These are phyloP conservation scores for Chrysodeixis includens DNA, from an alignment of 2,888 invertebrate genomes.

Conservation along the genomic window DNA sequence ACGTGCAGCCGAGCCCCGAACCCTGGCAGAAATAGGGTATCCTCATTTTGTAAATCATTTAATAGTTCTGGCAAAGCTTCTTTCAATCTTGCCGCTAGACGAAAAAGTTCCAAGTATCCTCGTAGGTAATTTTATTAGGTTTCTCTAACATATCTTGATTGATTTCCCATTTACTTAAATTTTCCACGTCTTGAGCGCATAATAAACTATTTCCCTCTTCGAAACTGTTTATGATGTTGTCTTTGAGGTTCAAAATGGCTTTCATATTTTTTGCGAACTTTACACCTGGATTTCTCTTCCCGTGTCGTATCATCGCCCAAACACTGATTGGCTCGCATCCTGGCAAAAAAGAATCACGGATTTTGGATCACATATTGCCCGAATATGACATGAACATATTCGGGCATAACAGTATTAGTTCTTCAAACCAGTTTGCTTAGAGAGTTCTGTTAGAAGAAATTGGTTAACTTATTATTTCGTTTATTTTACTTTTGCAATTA, in stretches of 20 bases:
- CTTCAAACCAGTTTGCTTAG: no score
- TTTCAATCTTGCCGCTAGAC: slow-evolving; percentile 82
- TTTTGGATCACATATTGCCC: no score
- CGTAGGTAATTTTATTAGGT: slow-evolving; percentile 63
- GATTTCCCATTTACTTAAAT: slow-evolving; percentile 68
- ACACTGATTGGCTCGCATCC: slow-evolving; percentile 73
- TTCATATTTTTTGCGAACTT: slow-evolving; percentile 59
- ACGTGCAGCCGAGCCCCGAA: slow-evolving; percentile 85
- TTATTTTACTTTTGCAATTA: no score
- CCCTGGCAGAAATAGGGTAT: slow-evolving; percentile 88
- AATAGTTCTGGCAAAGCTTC: slow-evolving; percentile 78
- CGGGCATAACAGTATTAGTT: no score
- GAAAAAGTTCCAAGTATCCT: slow-evolving; percentile 90
- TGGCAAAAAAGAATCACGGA: background rate
- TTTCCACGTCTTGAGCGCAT: slow-evolving; percentile 77
- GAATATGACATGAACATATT: no score
- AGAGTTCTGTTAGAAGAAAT: no score
- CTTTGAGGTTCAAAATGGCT: slow-evolving; percentile 61
- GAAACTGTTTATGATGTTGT: slow-evolving; percentile 66
- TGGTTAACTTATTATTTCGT: no score
- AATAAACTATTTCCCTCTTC: slow-evolving; percentile 69
- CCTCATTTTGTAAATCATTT: slow-evolving; percentile 77
- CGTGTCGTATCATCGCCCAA: slow-evolving; percentile 72
- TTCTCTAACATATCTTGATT: slow-evolving; percentile 64
- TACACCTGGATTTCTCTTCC: slow-evolving; percentile 66